phyloP scores from a whole-genome alignment of 2,888 invertebrate species.

The Glaucopsyche alexis region DNA sequence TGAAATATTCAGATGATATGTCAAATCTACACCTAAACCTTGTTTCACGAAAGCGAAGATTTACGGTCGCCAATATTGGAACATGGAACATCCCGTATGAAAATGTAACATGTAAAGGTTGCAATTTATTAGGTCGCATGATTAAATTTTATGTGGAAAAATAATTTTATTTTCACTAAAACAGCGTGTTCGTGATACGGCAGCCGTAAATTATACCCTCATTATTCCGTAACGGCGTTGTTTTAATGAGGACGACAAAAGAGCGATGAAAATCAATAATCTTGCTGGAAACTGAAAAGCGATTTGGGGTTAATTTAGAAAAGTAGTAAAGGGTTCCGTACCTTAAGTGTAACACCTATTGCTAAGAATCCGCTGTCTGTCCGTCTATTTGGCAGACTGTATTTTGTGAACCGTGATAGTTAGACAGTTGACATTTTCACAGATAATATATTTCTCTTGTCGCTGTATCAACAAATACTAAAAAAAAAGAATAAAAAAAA shows the following conservation, averaged over 20 bases:
- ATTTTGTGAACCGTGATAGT: too few relatives aligned
- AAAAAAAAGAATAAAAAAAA: too few relatives aligned
- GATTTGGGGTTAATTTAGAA: conserved; percentile 29
- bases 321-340: not conserved
- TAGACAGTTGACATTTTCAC: too few relatives aligned
- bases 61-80: conserved; percentile 9
- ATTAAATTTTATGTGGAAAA: conserved; percentile 54
- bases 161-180: conserved; percentile 61
- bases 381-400: too few relatives aligned
- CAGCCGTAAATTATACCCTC: conserved; percentile 65
- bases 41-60: conserved; percentile 28
- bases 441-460: too few relatives aligned
- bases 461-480: too few relatives aligned
- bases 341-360: too few relatives aligned
- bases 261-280: conserved; percentile 52
- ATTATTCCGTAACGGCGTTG: conserved; percentile 60
- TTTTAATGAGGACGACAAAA: conserved; percentile 57
- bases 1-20: not conserved
- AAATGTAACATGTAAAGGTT: conserved; percentile 54
- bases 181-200: conserved; percentile 69
- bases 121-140: conserved; percentile 66
- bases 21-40: conserved; percentile 7
- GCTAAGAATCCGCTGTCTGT: too few relatives aligned
- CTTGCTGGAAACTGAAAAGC: conserved; percentile 36
- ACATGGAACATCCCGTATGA: conserved; percentile 34